A percentile compares a stretch with the other conserved stretches of the same genome.
phyloP scores from a whole-genome alignment of 2,888 invertebrate species.

The Microdon myrmicae region DNA sequence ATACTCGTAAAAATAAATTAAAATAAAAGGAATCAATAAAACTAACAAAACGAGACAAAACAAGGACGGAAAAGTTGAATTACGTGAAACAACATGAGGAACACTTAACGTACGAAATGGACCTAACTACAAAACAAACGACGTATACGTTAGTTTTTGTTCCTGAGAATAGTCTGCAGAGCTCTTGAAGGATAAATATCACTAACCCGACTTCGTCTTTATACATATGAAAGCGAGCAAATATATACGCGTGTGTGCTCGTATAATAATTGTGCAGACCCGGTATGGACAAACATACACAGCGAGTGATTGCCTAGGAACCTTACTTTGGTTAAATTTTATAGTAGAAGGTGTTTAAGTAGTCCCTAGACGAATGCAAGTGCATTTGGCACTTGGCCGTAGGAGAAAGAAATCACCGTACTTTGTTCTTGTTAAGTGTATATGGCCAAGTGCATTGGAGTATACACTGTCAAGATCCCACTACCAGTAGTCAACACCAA shows the following conservation, averaged over 20 bases:
- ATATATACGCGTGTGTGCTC: too few relatives aligned
- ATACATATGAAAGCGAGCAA: too few relatives aligned
- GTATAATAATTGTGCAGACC: slow-evolving; percentile 39
- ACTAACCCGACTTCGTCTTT: slow-evolving; percentile 1
- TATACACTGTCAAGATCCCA: slow-evolving; percentile 36
- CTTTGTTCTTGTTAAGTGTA: slow-evolving; percentile 42
- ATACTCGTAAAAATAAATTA: not conserved
- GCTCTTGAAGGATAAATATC: slow-evolving; percentile 34
- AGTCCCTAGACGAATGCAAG: too few relatives aligned
- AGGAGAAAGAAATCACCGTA: slow-evolving; percentile 37
- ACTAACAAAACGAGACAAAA: not conserved
- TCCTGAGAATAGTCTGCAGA: slow-evolving; percentile 6
- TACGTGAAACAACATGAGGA: too few relatives aligned
- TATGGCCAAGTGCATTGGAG: slow-evolving; percentile 32
- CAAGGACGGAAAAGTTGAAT: not conserved
- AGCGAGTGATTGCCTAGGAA: too few relatives aligned
- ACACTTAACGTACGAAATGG: too few relatives aligned
- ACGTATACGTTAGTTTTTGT: slow-evolving; percentile 30
- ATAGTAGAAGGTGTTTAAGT: slow-evolving; percentile 30
- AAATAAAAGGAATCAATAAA: not conserved
- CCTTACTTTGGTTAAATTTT: too few relatives aligned
- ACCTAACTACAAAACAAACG: slow-evolving; percentile 8
- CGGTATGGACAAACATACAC: slow-evolving; percentile 1
- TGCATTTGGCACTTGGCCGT: too few relatives aligned
- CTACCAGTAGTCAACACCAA: slow-evolving; percentile 42